A percentile compares a stretch with the other conserved stretches of the same genome.
These are phyloP conservation scores for Cataglyphis livida DNA, from an alignment of 2,888 invertebrate genomes.

Conservation along the genomic window DNA sequence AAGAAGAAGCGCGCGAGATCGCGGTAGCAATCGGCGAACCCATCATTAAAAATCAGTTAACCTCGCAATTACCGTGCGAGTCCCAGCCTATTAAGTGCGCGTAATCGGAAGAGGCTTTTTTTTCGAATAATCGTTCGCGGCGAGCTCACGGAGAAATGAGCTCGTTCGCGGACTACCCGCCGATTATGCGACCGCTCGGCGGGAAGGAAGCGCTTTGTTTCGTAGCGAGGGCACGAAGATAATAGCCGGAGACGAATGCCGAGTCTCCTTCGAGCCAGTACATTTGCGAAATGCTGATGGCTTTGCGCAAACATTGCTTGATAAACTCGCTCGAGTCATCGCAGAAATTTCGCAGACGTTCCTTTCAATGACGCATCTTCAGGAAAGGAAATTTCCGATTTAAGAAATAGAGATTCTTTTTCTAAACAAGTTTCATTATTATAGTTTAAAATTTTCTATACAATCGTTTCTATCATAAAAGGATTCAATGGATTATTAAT, in stretches of 20 bases:
- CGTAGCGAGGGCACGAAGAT: conserved; percentile 54
- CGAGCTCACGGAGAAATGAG: conserved; percentile 63
- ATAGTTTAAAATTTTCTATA: background rate
- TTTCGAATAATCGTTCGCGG: conserved; percentile 71
- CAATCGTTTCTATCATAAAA: background rate
- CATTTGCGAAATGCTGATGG: conserved; percentile 29
- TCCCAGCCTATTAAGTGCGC: conserved; percentile 72
- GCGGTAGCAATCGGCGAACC: conserved; percentile 74
- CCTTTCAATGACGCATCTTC: background rate
- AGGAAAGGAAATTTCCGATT: background rate
- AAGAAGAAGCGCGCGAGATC: conserved; percentile 59
- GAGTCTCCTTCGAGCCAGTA: background rate
- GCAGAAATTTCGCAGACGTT: background rate
- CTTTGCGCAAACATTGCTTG: conserved; percentile 13
- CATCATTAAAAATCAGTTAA: conserved; percentile 79
- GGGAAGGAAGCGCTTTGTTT: conserved; percentile 67
- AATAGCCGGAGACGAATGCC: conserved; percentile 53
- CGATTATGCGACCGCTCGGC: conserved; percentile 66
- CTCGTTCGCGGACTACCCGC: conserved; percentile 57
- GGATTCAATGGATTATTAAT: background rate
- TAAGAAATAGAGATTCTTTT: background rate
- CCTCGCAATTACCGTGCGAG: conserved; percentile 74
- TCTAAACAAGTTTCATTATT: background rate
- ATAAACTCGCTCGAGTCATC: conserved; percentile 11
- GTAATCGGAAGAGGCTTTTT: conserved; percentile 75